Conservation (phyloP, 2,797 vertebrate species). For the Pseudotriccus pelzelni region DNA sequence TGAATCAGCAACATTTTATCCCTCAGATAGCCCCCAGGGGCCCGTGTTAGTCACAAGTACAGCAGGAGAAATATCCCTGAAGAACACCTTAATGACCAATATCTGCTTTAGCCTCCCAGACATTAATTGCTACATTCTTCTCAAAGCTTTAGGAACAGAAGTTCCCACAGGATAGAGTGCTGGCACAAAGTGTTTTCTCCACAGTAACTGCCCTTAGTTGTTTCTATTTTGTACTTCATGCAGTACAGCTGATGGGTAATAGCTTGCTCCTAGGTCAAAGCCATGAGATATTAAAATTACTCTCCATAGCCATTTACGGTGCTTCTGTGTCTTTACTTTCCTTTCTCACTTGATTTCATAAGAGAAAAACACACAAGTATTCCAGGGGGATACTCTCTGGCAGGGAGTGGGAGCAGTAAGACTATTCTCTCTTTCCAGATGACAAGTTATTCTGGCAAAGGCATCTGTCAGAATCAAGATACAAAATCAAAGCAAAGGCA, state of each 20-base stretch:
- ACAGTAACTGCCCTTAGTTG: background rate
- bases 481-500: background rate
- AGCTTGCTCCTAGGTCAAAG: background rate
- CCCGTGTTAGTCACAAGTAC: background rate
- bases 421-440: background rate
- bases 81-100: background rate
- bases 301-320: background rate
- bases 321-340: background rate
- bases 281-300: background rate
- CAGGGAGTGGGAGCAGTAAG: background rate
- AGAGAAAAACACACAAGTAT: background rate
- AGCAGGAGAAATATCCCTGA: background rate
- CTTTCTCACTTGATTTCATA: background rate
- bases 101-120: background rate
- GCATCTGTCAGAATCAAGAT: background rate
- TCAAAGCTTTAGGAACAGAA: conserved; percentile 1
- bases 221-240: background rate
- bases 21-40: background rate
- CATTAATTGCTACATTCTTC: background rate
- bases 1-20: background rate
- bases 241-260: background rate
- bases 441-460: background rate
- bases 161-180: background rate
- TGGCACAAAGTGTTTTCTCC: background rate
- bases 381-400: background rate